Base-by-base conservation (phyloP, 2,797 vertebrate genomes). In the Limnodromus scolopaceus region DNA sequence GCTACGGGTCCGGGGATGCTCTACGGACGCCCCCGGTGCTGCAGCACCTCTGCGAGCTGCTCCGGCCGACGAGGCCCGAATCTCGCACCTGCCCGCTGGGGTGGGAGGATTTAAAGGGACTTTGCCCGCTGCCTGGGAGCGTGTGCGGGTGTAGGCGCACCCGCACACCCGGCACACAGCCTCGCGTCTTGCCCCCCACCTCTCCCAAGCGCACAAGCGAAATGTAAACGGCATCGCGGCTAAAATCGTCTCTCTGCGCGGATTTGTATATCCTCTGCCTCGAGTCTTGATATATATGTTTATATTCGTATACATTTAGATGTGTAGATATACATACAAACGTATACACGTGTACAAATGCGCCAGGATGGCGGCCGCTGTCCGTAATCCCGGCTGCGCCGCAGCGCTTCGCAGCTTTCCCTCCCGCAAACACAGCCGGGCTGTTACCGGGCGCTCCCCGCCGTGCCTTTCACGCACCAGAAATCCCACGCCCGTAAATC, bases 251-350 rank as follows among this genome's bases (percentile, higher is more conserved):
- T 43, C 30, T 24, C 4, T n/a, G 28, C 2, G 43, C 3, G 13
- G n/a, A 9, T 46, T 70, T 45, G 12, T 22, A 45, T 41, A 25
- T 41, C 32, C 38, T 38, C 10, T 64, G 57, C 15, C 14, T 66
- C 25, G 3, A 20, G 16, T 25, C 32, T 41, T 10, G 24, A 48
- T 36, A 5, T 5, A 0, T 5, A 2, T 32, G 16, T 66, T n/a
- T 32, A 1, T 43, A 8, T 4, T 43, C 17, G 14, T 19, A 16
- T 7, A 19, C 15, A 1, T 38, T 20, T 68, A 2, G 49, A 4
- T 25, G 3, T 22, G 6, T 54, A 16, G 39, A 1, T 10, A 15
- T 32, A 20, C 27, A 13, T 32, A 13, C 5, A 2, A 9, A 46
- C 3, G 4, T 25, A 5, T 22, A 19, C 48, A 27, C 15, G 18